Evolutionary conservation across 2,113 vertebrate species (phyloP).

Genomic region (Sturnus vulgaris): DNA sequence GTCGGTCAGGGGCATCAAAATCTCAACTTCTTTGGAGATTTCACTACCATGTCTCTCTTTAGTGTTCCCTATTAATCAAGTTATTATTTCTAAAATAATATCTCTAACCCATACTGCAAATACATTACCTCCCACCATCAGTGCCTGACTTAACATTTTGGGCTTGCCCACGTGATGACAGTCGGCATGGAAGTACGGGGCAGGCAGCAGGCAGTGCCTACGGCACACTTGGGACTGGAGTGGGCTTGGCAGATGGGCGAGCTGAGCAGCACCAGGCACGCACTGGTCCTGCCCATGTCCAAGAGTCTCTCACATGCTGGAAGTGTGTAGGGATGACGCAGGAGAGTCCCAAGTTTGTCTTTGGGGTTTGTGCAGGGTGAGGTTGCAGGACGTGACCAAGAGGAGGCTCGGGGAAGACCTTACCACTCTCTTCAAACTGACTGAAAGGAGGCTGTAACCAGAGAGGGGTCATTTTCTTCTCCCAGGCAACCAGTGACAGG

Average conservation of each 20-base stretch:
- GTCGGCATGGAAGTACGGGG: fast-evolving
- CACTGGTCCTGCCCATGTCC: fast-evolving
- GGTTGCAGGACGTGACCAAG: neutral
- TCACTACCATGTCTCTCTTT: neutral
- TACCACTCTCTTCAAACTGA: no score
- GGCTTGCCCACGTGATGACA: fast-evolving
- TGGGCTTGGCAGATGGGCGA: fast-evolving
- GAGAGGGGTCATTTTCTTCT: fast-evolving
- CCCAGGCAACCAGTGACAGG: neutral
- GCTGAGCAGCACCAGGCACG: neutral
- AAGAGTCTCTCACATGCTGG: fast-evolving
- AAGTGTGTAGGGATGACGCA: neutral
- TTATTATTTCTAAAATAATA: neutral
- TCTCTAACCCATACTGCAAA: neutral
- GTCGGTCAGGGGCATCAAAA: neutral
- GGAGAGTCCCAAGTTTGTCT: fast-evolving
- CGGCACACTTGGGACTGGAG: fast-evolving
- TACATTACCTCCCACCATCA: neutral
- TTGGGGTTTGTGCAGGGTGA: fast-evolving
- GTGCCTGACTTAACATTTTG: neutral
- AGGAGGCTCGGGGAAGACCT: neutral
- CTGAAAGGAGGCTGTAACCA: neutral
- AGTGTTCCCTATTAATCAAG: neutral
- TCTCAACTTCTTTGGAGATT: neutral
- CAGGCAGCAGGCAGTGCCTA: fast-evolving